These are phyloP conservation scores for Magallana ariakensis DNA, from an alignment of 1,140 invertebrate genomes.

Conservation along the genomic window DNA sequence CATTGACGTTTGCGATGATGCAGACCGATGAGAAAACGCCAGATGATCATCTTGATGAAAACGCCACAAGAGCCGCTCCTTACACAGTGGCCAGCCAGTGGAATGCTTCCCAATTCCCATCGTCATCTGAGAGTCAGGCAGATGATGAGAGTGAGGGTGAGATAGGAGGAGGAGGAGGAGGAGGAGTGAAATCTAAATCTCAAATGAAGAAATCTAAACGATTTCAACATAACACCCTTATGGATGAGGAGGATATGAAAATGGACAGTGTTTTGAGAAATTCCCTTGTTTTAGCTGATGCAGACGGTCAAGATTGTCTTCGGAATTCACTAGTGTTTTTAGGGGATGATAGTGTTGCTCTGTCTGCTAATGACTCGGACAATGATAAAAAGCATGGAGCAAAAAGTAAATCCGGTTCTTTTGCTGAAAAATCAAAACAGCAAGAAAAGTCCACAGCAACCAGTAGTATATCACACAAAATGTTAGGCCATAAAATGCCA, in stretches of 20 bases:
- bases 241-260: constrained; percentile 73
- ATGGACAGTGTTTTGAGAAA: constrained; percentile 72
- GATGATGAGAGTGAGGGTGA: constrained; percentile 68
- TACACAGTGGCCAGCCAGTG: constrained; percentile 79
- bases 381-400: constrained; percentile 39
- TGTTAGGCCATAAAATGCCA: constrained; percentile 74
- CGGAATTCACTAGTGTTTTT: constrained; percentile 70
- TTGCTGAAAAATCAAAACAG: constrained; percentile 40
- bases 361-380: constrained; percentile 10
- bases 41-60: constrained; percentile 76
- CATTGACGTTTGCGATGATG: constrained; percentile 72
- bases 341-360: constrained; percentile 61
- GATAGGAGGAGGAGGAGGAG: constrained; percentile 55
- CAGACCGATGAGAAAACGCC: constrained; percentile 76
- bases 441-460: constrained; percentile 32
- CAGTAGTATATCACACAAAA: constrained; percentile 38
- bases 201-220: constrained; percentile 55
- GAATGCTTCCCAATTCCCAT: constrained; percentile 72
- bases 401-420: constrained; percentile 35
- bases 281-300: constrained; percentile 71
- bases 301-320: constrained; percentile 62
- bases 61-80: constrained; percentile 77
- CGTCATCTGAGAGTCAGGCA: constrained; percentile 72
- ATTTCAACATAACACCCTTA: constrained; percentile 68
- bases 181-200: constrained; percentile 61